Base-by-base conservation (phyloP, 2,888 invertebrate species). In the Ischnura elegans region DNA sequence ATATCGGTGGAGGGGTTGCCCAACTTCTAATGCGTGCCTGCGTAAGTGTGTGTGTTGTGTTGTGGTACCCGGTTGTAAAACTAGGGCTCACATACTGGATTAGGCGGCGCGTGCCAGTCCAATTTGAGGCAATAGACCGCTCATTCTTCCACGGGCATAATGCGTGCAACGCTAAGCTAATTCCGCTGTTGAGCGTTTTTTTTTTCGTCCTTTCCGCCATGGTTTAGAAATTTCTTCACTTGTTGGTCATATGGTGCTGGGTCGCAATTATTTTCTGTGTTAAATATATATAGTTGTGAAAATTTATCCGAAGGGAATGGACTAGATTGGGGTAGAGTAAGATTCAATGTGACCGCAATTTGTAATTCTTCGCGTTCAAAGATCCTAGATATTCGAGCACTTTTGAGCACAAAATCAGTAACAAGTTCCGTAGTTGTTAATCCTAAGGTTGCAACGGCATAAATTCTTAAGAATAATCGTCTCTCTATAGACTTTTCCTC, bases 1-100 rank as follows among this genome's bases (percentile, higher is more conserved):
- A 76, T 76, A 76, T 76, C 76, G 76, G 25, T 10, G 76, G 16
- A 25, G 29, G 36, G 76, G 76, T 19, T 10, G 36, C 5, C 8
- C 16, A 36, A 76, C 25, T 76, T 36, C 76, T 76, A 36, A 76
- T 76, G 76, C 36, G 76, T 76, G 66, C 36, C 29, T 76, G 66
- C 29, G 66, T 2, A 29, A 19, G 66, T 66, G 66, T 29, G 76
- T 5, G 25, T 76, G 76, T 36, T 76, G 76, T 76, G 76, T 76
- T 76, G 76, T 76, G 76, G 76, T 36, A 36, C 29, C 4, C 29
- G 76, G 76, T 16, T 76, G 36, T 76, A 76, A n/a, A 76, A 76
- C 76, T 76, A 76, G 76, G 76, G 36, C 76, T 76, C 76, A n/a
- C n/a, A 36, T 76, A 76, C 76, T 76, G 76, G 76, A 76, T 76